Evolutionary conservation across 2,113 vertebrate species (phyloP), one percentile per base, ranked within the genome.

Genomic region (Arizona elegans): DNA sequence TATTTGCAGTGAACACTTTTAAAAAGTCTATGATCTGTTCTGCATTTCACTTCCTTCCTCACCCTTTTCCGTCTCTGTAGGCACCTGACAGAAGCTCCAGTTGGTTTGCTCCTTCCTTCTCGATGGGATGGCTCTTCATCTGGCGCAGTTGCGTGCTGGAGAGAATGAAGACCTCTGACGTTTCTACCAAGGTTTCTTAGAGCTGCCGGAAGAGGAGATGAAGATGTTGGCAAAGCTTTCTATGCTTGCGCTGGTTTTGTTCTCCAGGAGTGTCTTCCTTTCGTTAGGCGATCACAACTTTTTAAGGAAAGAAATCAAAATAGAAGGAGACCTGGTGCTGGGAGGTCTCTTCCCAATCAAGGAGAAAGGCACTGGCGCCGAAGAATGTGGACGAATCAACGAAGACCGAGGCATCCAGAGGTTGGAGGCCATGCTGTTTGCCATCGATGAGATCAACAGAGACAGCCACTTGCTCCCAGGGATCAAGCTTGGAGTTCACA

Each of bases 271-370:
- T 94, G 97, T 98, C 96, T 97, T 99, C 95, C 97, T 98, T 89
- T 98, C 98, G 54, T 94, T 98, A 59, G 98, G 98, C 56, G 99
- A 99, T 96, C 98, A 98, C 86, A 98, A 98, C 92, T 98, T 97
- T 96, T 95, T 98, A 93, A 99, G 98, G 93, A 98, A 98, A 85
- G 99, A 99, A 96, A 99, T 99, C 95, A 99, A 99, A 95, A 99
- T 99, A 65, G 99, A 99, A 95, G 99, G 99, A 87, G 99, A 99
- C 97, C 97, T 99, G 91, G 99, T 99, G 55, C 98, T 99, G 38
- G 99, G 99, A 29, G 99, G 99, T 8, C 97, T 99, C 50, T 99
- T 99, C 97, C 99, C 99, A n/a, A 98, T 99, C 93, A 99, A 99
- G 0, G 99, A 99, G 96, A 99, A 99, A 96, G 99, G 99, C 62